phyloP scores from a whole-genome alignment of 1,140 invertebrate genomes.

The Drosophila repletoides region DNA sequence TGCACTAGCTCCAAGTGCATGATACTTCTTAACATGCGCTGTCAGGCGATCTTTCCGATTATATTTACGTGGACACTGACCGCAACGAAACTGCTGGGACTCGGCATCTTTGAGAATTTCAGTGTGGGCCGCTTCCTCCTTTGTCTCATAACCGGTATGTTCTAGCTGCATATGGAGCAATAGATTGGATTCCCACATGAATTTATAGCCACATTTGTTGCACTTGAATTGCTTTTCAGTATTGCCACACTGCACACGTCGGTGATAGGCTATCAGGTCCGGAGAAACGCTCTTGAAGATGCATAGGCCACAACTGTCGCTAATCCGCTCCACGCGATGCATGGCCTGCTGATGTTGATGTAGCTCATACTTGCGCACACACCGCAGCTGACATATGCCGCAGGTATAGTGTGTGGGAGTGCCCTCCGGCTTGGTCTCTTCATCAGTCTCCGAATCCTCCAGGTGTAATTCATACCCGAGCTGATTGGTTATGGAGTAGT shows the following conservation, averaged over 20 bases:
- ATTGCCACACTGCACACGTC: conserved; percentile 55
- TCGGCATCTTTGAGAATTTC: conserved; percentile 60
- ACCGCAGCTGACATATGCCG: conserved; percentile 82
- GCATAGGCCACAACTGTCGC: conserved; percentile 60
- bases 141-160: conserved; percentile 43
- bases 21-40: conserved; percentile 69
- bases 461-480: conserved; percentile 67
- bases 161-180: conserved; percentile 82
- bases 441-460: conserved; percentile 76
- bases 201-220: conserved; percentile 82
- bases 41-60: conserved; percentile 82
- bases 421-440: conserved; percentile 37
- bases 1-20: conserved; percentile 15
- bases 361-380: conserved; percentile 75
- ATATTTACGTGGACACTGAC: conserved; percentile 83
- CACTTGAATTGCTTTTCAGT: conserved; percentile 80
- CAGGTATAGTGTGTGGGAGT: conserved; percentile 80
- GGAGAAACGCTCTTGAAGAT: conserved; percentile 64
- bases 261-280: conserved; percentile 63
- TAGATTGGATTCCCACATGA: conserved; percentile 83
- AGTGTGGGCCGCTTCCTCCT: conserved; percentile 6
- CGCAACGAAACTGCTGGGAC: conserved; percentile 83
- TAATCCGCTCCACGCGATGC: conserved; percentile 64
- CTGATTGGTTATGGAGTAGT: conserved; percentile 76
- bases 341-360: conserved; percentile 70